Conservation (phyloP, 1,140 invertebrate species). For the Calliopsis andreniformis region DNA sequence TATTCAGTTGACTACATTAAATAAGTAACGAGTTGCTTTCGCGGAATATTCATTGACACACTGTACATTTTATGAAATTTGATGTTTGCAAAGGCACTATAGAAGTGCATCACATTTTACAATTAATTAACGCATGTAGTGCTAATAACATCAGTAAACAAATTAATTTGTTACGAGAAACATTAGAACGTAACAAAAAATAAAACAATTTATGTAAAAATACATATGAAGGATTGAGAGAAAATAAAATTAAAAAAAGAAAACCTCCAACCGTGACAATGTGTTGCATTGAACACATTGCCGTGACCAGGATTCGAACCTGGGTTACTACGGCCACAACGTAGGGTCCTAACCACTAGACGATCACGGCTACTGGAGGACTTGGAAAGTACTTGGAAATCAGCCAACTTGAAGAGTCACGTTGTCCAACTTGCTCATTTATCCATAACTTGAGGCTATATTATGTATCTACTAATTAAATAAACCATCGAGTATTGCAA, state of each 20-base stretch:
- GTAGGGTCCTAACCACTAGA: constrained; percentile 94
- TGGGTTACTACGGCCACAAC: constrained; percentile 96
- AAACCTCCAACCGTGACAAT: constrained; percentile 67
- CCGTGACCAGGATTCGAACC: constrained; percentile 97
- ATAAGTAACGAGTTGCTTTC: not conserved
- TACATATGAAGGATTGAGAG: not conserved
- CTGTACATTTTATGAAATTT: not conserved
- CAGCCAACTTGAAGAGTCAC: not conserved
- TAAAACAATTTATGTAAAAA: not conserved
- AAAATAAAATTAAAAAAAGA: constrained; percentile 29
- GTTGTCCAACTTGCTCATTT: constrained; percentile 40
- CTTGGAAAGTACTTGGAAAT: constrained; percentile 79
- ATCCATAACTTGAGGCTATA: constrained; percentile 16
- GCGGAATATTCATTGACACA: not conserved
- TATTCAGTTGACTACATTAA: not conserved
- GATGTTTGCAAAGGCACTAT: not conserved
- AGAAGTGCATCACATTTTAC: not conserved
- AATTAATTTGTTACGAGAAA: no score
- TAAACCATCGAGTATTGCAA: not conserved
- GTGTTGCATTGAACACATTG: constrained; percentile 87
- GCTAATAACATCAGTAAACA: not conserved
- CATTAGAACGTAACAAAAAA: not conserved
- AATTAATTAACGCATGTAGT: not conserved
- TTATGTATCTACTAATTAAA: not conserved
- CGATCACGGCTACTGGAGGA: constrained; percentile 85